These are phyloP conservation scores for Drosophila parvula DNA, from an alignment of 1,140 invertebrate genomes.

Conservation along the genomic window DNA sequence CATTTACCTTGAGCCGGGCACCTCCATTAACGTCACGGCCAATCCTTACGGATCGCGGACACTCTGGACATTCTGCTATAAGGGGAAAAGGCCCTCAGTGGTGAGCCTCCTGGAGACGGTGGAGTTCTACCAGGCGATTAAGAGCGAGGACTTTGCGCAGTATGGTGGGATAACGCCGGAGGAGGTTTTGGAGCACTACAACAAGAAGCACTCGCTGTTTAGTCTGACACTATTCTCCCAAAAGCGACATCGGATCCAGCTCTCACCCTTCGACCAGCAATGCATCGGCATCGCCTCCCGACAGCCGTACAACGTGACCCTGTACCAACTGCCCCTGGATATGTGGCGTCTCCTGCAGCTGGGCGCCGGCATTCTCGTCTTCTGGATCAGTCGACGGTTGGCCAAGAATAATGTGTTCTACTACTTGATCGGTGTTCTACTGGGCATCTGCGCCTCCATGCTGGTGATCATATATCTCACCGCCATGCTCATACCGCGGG, in stretches of 20 bases:
- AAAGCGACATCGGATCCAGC: slow-evolving; percentile 87
- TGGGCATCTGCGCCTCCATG: slow-evolving; percentile 93
- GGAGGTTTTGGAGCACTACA: slow-evolving; percentile 87
- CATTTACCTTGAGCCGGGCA: slow-evolving; percentile 36
- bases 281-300: slow-evolving; percentile 90
- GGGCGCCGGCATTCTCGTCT: slow-evolving; percentile 87
- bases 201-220: slow-evolving; percentile 88
- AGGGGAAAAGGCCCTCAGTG: slow-evolving; percentile 85
- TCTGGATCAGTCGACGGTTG: slow-evolving; percentile 88
- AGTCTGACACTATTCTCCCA: slow-evolving; percentile 88
- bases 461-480: slow-evolving; percentile 92
- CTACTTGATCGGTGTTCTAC: slow-evolving; percentile 91
- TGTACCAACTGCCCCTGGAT: slow-evolving; percentile 87
- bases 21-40: slow-evolving; percentile 27
- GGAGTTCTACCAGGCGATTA: slow-evolving; percentile 87
- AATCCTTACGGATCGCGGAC: slow-evolving; percentile 34
- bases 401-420: slow-evolving; percentile 92
- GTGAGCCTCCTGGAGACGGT: slow-evolving; percentile 86
- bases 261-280: slow-evolving; percentile 89
- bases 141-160: slow-evolving; percentile 87
- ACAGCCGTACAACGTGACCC: slow-evolving; percentile 85
- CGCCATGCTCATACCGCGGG: slow-evolving; percentile 92
- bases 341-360: slow-evolving; percentile 87
- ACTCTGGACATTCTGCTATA: slow-evolving; percentile 85
- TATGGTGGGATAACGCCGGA: slow-evolving; percentile 88